These are phyloP conservation scores for Tetranychus truncatus DNA, from an alignment of 2,888 invertebrate species.

Conservation along the genomic window DNA sequence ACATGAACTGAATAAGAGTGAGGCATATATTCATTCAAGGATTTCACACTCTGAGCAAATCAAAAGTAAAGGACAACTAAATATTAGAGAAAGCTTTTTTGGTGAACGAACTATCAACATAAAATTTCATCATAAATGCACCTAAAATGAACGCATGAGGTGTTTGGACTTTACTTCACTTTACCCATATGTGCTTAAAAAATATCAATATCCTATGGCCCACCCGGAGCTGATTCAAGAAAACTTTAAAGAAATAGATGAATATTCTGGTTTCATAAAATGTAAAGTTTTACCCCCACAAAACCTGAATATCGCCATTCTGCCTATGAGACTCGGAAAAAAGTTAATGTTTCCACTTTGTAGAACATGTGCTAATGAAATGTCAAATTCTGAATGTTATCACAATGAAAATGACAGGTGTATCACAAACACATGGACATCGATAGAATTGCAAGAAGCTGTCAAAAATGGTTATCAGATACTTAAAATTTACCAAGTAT, in stretches of 20 bases:
- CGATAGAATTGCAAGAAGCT: no score
- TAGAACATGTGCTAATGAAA: no score
- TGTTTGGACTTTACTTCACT: constrained; percentile 28
- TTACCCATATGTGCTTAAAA: constrained; percentile 26
- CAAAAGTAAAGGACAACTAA: background rate
- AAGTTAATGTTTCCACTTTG: constrained; percentile 19
- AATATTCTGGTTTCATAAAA: constrained; percentile 28
- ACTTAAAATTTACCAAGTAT: constrained; percentile 27
- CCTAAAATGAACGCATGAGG: constrained; percentile 11
- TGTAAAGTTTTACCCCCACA: constrained; percentile 29
- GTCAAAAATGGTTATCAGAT: no score
- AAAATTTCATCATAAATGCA: constrained; percentile 26
- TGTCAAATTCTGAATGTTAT: no score
- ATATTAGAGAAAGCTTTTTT: constrained; percentile 28
- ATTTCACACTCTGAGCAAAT: no score
- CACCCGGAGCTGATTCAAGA: constrained; percentile 27
- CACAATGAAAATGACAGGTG: no score
- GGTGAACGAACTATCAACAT: constrained; percentile 29
- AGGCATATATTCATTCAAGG: background rate
- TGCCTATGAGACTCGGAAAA: constrained; percentile 25
- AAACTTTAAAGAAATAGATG: constrained; percentile 19
- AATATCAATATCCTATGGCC: constrained; percentile 26
- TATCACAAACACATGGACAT: no score
- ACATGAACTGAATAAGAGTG: constrained; percentile 23
- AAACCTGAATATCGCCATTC: constrained; percentile 28